Evolutionary conservation across 2,113 vertebrate genomes (phyloP).

Genomic region (Platichthys stellatus): DNA sequence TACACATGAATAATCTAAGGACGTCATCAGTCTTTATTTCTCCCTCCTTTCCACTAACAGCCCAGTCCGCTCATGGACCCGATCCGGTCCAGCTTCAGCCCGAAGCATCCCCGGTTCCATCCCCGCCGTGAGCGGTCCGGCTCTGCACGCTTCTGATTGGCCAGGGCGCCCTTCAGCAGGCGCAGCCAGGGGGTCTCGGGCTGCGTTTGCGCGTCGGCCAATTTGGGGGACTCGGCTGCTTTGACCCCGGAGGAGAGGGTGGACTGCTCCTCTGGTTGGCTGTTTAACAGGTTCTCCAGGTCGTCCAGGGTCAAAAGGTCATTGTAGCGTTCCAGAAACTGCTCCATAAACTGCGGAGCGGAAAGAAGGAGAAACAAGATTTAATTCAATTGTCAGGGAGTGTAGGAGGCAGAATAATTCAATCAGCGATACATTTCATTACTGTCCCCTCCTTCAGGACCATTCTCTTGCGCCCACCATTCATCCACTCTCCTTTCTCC

Average conservation of each 20-base stretch:
- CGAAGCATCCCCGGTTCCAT: constrained; percentile 87
- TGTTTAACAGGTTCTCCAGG: constrained; percentile 80
- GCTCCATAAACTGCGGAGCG: constrained; percentile 77
- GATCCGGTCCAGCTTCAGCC: constrained; percentile 89
- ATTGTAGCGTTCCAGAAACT: constrained; percentile 83
- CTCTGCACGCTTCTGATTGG: constrained; percentile 82
- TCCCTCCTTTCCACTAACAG: constrained; percentile 79
- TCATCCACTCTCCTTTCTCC: constrained; percentile 27
- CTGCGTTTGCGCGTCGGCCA: constrained; percentile 74
- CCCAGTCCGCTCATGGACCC: constrained; percentile 90
- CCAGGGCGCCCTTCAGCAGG: constrained; percentile 81
- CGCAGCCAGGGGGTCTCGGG: constrained; percentile 79
- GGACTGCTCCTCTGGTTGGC: constrained; percentile 76
- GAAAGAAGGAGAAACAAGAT: constrained; percentile 4
- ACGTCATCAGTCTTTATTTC: constrained; percentile 53
- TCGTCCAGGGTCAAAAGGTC: constrained; percentile 84
- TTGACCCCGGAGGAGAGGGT: constrained; percentile 71
- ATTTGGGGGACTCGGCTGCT: constrained; percentile 76
- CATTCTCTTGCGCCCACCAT: background rate
- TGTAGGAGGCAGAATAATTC: constrained; percentile 57
- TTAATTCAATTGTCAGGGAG: constrained; percentile 47
- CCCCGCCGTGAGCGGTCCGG: constrained; percentile 81
- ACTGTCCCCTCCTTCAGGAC: constrained; percentile 7
- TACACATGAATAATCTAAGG: constrained; percentile 16
- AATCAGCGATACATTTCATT: constrained; percentile 74